Conservation (phyloP, 1,140 invertebrate genomes). For the Lepidurus apus region DNA sequence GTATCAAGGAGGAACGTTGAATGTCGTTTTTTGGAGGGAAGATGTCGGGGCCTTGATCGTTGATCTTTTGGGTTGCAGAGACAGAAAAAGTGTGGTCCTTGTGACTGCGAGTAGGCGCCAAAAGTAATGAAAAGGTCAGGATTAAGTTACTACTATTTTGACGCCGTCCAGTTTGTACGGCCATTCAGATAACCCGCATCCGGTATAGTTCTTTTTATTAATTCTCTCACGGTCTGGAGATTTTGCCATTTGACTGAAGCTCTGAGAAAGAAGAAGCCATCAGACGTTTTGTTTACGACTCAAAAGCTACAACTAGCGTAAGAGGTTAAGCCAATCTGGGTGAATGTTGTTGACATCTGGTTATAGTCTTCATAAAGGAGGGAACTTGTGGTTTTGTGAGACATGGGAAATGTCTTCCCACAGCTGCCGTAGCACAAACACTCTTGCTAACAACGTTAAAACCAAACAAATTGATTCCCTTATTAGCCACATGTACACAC, state of each 20-base stretch:
- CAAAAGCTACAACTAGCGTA: not conserved
- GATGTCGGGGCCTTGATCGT: not conserved
- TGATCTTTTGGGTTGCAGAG: not conserved
- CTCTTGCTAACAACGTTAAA: not conserved
- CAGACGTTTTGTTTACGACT: not conserved
- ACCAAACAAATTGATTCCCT: not conserved
- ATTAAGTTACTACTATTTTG: slow-evolving; percentile 12
- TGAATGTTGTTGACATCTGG: not conserved
- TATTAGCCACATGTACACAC: too few species aligned
- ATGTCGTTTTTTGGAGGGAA: not conserved
- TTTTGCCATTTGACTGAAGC: too few species aligned
- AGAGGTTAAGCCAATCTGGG: not conserved
- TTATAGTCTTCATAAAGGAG: too few species aligned
- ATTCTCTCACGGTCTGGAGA: too few species aligned
- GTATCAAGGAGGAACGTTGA: too few species aligned
- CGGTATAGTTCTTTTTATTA: not conserved
- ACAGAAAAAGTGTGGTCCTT: too few species aligned
- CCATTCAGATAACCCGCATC: not conserved
- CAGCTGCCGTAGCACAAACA: not conserved
- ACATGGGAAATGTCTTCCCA: slow-evolving; percentile 9
- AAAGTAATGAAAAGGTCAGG: not conserved
- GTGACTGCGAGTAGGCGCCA: too few species aligned
- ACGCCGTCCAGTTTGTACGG: not conserved
- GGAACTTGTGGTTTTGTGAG: not conserved
- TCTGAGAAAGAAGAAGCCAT: not conserved